These are phyloP conservation scores for Polia nebulosa DNA, from an alignment of 2,888 invertebrate species.

Conservation along the genomic window DNA sequence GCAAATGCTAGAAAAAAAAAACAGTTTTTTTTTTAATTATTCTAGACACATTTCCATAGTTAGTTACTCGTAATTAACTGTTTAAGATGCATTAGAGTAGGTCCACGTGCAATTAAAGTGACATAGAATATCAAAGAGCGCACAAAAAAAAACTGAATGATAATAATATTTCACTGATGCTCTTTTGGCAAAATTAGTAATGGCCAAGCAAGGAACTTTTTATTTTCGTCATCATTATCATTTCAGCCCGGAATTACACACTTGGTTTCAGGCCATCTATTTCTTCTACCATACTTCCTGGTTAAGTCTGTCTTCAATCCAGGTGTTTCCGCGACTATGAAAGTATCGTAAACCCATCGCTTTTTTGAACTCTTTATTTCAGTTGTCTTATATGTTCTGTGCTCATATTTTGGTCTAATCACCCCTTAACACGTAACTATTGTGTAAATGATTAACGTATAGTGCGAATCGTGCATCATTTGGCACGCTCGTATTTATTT, in stretches of 20 bases:
- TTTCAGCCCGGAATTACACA: not conserved
- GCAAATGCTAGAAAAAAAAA: too few relatives aligned
- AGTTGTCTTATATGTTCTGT: not conserved
- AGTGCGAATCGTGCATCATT: slow-evolving; percentile 84
- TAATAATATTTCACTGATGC: not conserved
- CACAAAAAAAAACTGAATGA: too few relatives aligned
- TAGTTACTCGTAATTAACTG: too few relatives aligned
- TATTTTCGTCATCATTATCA: not conserved
- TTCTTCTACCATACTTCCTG: not conserved
- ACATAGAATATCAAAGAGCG: too few relatives aligned
- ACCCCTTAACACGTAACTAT: slow-evolving; percentile 66
- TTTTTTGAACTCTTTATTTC: not conserved
- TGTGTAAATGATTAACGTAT: slow-evolving; percentile 80
- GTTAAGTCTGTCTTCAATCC: not conserved
- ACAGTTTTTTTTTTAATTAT: too few relatives aligned
- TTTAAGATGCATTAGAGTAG: too few relatives aligned
- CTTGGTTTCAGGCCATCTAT: not conserved
- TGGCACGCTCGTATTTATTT: slow-evolving; percentile 84
- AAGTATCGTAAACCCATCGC: not conserved
- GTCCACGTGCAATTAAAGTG: too few relatives aligned
- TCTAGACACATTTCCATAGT: too few relatives aligned
- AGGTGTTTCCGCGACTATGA: not conserved
- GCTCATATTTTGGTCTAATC: slow-evolving; percentile 37
- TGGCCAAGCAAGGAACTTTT: not conserved
- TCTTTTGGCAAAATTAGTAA: not conserved